Evolutionary conservation across 2,113 vertebrate species (phyloP).

Genomic region (Dipodomys stephensi): DNA sequence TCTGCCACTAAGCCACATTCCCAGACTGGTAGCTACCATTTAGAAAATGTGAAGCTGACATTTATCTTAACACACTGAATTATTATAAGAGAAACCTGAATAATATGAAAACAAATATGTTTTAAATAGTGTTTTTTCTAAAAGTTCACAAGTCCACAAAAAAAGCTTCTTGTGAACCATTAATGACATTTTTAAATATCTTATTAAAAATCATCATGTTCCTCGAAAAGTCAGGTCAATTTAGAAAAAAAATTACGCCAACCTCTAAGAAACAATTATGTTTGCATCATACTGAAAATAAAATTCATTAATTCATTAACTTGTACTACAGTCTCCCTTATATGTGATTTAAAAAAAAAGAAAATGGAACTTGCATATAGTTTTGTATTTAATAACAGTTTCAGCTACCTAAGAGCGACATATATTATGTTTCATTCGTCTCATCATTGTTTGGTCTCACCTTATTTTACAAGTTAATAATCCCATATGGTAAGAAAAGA

Average conservation of each 20-base stretch:
- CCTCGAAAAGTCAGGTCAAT: background rate
- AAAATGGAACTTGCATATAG: background rate
- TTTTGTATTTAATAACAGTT: slow-evolving; percentile 1
- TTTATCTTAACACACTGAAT: background rate
- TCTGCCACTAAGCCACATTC: no score
- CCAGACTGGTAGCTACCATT: background rate
- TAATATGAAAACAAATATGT: slow-evolving; percentile 6
- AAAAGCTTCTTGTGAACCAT: no score
- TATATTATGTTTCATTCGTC: background rate
- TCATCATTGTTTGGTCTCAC: background rate
- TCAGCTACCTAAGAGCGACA: background rate
- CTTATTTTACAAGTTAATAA: background rate
- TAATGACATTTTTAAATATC: no score
- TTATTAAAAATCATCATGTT: background rate
- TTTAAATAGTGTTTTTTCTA: slow-evolving; percentile 40
- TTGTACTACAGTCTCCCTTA: background rate
- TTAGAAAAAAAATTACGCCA: slow-evolving; percentile 16
- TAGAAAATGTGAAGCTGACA: slow-evolving; percentile 41
- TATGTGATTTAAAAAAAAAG: background rate
- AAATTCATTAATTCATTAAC: slow-evolving; percentile 31
- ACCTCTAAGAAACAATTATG: background rate
- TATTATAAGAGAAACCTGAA: slow-evolving; percentile 17
- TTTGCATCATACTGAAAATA: slow-evolving; percentile 22
- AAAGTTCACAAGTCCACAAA: background rate
- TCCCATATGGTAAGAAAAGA: background rate